These are phyloP conservation scores for Drosophila kanekoi DNA, from an alignment of 2,888 invertebrate species.

Conservation along the genomic window DNA sequence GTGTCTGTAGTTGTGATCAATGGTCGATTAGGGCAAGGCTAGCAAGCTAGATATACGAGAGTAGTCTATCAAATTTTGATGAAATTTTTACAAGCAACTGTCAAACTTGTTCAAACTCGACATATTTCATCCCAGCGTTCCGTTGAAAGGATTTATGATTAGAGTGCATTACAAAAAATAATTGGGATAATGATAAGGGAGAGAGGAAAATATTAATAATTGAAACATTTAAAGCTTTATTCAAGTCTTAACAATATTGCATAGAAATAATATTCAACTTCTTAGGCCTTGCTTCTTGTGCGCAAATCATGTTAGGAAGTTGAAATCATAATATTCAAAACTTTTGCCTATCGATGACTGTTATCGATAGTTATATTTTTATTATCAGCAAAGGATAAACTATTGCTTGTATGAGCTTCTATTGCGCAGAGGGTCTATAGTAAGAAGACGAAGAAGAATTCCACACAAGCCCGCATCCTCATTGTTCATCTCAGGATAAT, in stretches of 20 bases:
- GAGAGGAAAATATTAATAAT: too few relatives aligned
- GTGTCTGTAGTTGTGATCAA: slow-evolving; percentile 7
- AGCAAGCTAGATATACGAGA: not conserved
- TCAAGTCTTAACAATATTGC: not conserved
- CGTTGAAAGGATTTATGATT: not conserved
- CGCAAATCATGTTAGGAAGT: not conserved
- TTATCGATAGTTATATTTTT: not conserved
- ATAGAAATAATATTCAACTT: too few relatives aligned
- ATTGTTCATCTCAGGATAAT: not conserved
- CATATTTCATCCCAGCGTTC: slow-evolving; percentile 3
- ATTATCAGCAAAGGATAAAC: too few relatives aligned
- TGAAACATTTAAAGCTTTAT: too few relatives aligned
- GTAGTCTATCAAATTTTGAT: slow-evolving; percentile 6
- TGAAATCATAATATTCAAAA: too few relatives aligned
- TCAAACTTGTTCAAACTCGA: not conserved
- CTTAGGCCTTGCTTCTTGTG: not conserved
- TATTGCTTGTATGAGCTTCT: not conserved
- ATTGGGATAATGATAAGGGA: too few relatives aligned
- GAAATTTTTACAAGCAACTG: not conserved
- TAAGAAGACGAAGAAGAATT: not conserved
- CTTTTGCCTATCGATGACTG: not conserved
- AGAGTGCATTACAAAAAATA: not conserved
- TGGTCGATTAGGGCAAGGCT: slow-evolving; percentile 14
- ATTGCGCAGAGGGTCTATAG: not conserved
- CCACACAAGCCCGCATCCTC: not conserved